Evolutionary conservation across 1,140 invertebrate species (phyloP), one percentile per base, ranked within the genome.

Genomic region (Rhyzopertha dominica): DNA sequence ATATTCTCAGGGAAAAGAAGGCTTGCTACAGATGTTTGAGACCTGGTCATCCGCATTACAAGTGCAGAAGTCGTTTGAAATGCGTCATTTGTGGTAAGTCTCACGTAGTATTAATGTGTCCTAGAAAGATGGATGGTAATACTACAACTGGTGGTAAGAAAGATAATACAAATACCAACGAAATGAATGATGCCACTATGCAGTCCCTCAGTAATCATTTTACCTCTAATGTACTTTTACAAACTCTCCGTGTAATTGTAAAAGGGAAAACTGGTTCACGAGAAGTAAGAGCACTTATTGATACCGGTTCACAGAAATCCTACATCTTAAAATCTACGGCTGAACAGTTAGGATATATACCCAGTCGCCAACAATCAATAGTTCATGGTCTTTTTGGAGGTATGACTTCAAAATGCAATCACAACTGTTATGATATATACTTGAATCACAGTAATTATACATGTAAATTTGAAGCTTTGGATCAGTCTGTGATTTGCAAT

Each of bases 391-490:
- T 47, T 13, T 47, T 43, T 18, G 24, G 28, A 10, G 42, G 28
- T 3, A 24, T 5, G 5, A 26, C 5, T 3, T 10, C 9, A 19
- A 17, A 41, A 12, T 22, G 29, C 10, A 3, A 12, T 12, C 37
- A 44, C 24, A 4, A 26, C 10, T 10, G 16, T 39, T 41, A 46
- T 46, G 43, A 41, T 5, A 19, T 46, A 18, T 19, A 13, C 4
- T 41, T 26, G 16, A 13, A 40, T 16, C 7, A 43, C 19, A 28
- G 10, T 20, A n/a, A n/a, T n/a, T 46, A 20, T 24, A 17, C 24
- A 7, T 34, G 34, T 29, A 49, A 22, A n/a, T 44, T 49, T 17
- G 42, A 45, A 18, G 47, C 35, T 20, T 32, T 49, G 12, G 32
- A 44, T 35, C 47, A 46, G 32, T 20, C 17, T 3, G 17, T 19